phyloP scores from a whole-genome alignment of 2,888 invertebrate species.

The Cheilosia impressa region DNA sequence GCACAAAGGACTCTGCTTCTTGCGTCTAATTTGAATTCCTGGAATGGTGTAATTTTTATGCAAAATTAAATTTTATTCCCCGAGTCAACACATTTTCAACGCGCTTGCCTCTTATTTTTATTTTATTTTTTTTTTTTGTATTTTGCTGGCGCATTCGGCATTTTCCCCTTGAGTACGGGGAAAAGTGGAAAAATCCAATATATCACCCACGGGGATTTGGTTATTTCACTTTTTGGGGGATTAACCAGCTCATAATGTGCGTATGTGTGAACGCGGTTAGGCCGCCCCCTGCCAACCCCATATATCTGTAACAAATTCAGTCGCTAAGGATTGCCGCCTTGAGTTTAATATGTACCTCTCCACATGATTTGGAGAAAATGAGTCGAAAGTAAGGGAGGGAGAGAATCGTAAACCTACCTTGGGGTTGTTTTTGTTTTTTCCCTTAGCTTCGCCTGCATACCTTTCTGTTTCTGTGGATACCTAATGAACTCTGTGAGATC shows the following conservation, averaged over 20 bases:
- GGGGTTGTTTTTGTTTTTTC: conserved; percentile 18
- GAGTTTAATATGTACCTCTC: conserved; percentile 34
- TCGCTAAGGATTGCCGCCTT: conserved; percentile 42
- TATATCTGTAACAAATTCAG: conserved; percentile 29
- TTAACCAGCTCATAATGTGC: conserved; percentile 70
- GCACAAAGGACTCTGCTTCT: conserved; percentile 11
- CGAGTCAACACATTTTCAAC: conserved; percentile 61
- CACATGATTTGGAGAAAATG: background rate
- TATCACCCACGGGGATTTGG: conserved; percentile 62
- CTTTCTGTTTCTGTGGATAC: conserved; percentile 16
- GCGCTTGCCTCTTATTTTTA: conserved; percentile 22
- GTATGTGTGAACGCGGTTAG: conserved; percentile 37
- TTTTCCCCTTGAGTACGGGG: background rate
- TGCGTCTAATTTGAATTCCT: conserved; percentile 68
- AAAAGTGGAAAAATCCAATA: conserved; percentile 52
- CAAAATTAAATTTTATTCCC: conserved; percentile 70
- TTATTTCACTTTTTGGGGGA: conserved; percentile 71
- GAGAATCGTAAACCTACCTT: conserved; percentile 33
- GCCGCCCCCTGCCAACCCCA: background rate
- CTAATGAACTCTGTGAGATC: conserved; percentile 35
- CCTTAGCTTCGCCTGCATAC: conserved; percentile 7
- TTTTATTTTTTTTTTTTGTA: background rate
- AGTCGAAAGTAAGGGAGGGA: background rate
- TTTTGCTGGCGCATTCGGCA: conserved; percentile 5
- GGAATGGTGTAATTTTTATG: conserved; percentile 70